Evolutionary conservation across 2,113 vertebrate species (phyloP).

Genomic region (Pogona vitticeps): DNA sequence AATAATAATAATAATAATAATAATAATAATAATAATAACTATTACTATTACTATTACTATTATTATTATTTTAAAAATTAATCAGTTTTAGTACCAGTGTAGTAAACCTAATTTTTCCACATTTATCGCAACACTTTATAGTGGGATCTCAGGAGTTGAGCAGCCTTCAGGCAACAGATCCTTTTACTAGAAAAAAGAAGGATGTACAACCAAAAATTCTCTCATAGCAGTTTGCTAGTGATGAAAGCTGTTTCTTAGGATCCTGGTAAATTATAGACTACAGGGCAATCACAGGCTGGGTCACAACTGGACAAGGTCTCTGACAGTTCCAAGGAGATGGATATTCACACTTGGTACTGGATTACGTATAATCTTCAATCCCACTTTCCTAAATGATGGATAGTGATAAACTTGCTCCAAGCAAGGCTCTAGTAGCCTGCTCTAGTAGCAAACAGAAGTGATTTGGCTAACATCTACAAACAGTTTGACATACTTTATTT

Average conservation of each 20-base stretch:
- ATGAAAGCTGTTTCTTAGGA: background rate
- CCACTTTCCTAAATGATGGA: background rate
- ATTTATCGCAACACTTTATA: background rate
- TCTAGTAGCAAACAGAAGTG: background rate
- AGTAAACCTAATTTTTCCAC: background rate
- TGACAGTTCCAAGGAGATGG: background rate
- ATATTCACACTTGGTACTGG: background rate
- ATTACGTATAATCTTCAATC: background rate
- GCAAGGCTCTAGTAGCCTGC: background rate
- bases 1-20: too few species aligned
- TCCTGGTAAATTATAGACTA: background rate
- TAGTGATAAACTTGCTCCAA: background rate
- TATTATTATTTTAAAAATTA: too few species aligned
- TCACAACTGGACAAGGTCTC: background rate
- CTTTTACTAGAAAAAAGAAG: background rate
- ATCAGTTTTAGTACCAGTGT: too few species aligned
- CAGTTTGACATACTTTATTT: slow-evolving; percentile 38
- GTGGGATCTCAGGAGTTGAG: background rate
- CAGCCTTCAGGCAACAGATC: background rate
- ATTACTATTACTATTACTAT: too few species aligned
- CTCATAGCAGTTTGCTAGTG: background rate
- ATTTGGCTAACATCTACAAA: background rate
- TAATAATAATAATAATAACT: too few species aligned
- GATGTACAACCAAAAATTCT: background rate
- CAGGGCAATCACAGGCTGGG: background rate